Evolutionary conservation across 2,888 invertebrate genomes (phyloP), one percentile per base, ranked within the genome.

Genomic region (Rhyacophila evoluta): DNA sequence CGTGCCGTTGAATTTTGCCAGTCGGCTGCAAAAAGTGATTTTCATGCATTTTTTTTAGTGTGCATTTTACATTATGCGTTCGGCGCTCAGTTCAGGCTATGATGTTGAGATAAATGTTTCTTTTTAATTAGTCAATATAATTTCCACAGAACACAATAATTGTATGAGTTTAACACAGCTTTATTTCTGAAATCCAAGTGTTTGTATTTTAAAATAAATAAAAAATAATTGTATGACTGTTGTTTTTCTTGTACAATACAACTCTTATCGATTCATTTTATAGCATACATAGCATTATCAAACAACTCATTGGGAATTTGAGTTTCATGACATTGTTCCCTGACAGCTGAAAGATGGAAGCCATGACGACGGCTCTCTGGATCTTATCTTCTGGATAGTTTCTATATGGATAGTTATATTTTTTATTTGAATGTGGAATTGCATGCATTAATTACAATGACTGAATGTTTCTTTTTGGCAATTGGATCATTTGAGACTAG

Each of bases 121-220:
- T 29, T 28, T 69, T 29, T 29, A 27, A 29, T 69, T 27, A 27
- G 29, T 33, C 28, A 69, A 28, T 28, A 69, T 69, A 69, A 28
- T 69, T 69, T 69, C n/a, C 12, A 28, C 28, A 55, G 8, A 69
- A 69, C 15, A n/a, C n/a, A n/a, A n/a, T 29, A 29, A 69, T 41
- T 69, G 55, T 55, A 27, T 12, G 39, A 39, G 73, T 55, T 25
- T 76, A 41, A 71, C 29, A 70, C 70, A 72, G 76, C 76, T 72
- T 71, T 55, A 36, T 72, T 77, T 77, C 73, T 68, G 38, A 71
- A 70, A 68, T 77, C 73, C 76, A 77, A 74, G 74, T 77, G 74
- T 79, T 79, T 79, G 77, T 79, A 79, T 79, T 73, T 33, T 72
- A 76, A 55, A 77, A 77, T 77, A 77, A 79, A 79, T 73, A 38